These are phyloP conservation scores for Cryptomyrus ogoouensis DNA, from an alignment of 2,113 vertebrate genomes.

Conservation along the genomic window DNA sequence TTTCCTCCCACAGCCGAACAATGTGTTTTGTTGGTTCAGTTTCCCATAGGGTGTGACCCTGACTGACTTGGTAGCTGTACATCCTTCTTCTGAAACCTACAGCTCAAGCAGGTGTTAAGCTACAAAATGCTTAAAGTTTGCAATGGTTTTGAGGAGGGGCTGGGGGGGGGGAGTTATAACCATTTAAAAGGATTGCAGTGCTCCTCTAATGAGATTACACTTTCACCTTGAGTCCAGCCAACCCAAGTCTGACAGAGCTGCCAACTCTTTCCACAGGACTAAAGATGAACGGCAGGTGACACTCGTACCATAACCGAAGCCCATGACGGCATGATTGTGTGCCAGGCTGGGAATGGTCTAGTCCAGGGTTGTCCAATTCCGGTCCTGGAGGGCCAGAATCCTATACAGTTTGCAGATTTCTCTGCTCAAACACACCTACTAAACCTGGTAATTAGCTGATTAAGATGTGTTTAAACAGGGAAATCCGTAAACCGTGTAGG, in stretches of 20 bases:
- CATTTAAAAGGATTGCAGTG: background rate
- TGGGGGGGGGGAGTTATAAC: background rate
- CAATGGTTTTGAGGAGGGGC: background rate
- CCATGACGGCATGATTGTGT: background rate
- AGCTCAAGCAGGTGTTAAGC: background rate
- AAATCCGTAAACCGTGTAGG: background rate
- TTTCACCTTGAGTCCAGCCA: background rate
- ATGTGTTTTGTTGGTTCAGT: background rate
- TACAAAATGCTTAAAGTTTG: background rate
- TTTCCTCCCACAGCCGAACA: background rate
- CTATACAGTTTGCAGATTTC: background rate
- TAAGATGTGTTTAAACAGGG: background rate
- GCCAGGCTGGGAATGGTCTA: background rate
- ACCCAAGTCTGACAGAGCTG: background rate
- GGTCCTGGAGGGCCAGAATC: background rate
- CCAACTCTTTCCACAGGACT: background rate
- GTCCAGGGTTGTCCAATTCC: background rate
- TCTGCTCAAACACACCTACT: background rate
- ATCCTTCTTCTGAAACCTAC: background rate
- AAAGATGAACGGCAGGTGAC: background rate
- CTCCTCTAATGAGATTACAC: background rate
- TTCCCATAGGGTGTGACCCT: background rate
- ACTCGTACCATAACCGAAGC: background rate
- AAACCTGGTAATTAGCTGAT: background rate
- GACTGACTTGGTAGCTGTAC: background rate